phyloP scores from a whole-genome alignment of 2,888 invertebrate genomes.

The Baccha elongata region DNA sequence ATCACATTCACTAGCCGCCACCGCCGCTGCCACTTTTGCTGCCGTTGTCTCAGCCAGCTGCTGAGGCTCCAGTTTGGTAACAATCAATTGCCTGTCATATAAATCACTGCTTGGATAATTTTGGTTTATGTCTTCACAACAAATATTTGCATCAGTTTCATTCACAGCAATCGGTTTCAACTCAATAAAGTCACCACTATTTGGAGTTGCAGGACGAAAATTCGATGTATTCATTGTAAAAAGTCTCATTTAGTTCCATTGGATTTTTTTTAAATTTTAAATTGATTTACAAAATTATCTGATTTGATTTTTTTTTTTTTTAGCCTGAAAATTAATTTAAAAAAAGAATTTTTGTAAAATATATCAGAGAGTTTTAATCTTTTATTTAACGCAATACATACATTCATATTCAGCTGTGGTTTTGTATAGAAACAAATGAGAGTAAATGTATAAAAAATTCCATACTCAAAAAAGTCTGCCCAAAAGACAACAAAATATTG shows the following conservation, averaged over 20 bases:
- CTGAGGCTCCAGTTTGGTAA: slow-evolving; percentile 22
- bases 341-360: background rate
- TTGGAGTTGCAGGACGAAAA: slow-evolving; percentile 58
- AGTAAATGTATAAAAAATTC: no score
- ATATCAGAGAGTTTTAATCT: background rate
- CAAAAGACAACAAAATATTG: no score
- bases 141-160: slow-evolving; percentile 3
- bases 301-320: background rate
- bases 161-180: slow-evolving; percentile 24
- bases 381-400: slow-evolving; percentile 11
- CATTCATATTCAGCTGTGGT: background rate
- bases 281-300: background rate
- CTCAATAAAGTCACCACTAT: slow-evolving; percentile 51
- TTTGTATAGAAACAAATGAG: background rate
- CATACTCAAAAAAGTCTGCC: no score
- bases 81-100: slow-evolving; percentile 11
- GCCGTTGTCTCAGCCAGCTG: no score
- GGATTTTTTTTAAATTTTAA: slow-evolving; percentile 21
- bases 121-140: background rate
- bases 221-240: slow-evolving; percentile 68
- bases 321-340: slow-evolving; percentile 19
- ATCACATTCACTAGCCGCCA: slow-evolving; percentile 43
- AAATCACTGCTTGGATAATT: slow-evolving; percentile 31
- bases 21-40: no score
- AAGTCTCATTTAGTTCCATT: slow-evolving; percentile 60